Conservation (phyloP, 2,888 invertebrate species). For the Ephialtes manifestator region DNA sequence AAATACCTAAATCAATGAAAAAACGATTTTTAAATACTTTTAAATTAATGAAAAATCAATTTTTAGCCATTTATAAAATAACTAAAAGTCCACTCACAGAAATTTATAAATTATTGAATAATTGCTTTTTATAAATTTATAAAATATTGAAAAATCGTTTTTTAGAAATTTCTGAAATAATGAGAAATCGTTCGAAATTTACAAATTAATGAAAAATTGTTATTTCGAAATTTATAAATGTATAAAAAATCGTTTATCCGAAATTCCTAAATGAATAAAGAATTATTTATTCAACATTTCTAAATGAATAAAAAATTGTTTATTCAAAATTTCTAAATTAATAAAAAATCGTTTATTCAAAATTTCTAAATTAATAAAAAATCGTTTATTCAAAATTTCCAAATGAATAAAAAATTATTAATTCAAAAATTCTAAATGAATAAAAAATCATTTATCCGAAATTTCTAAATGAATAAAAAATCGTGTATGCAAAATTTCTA, state of each 20-base stretch:
- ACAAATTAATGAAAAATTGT: conserved; percentile 33
- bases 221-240: too few relatives aligned
- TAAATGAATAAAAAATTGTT: background rate
- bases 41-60: too few relatives aligned
- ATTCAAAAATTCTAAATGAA: too few relatives aligned
- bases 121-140: background rate
- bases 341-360: conserved; percentile 32
- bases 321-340: background rate
- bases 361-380: background rate
- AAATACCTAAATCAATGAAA: conserved; percentile 17
- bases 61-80: too few relatives aligned
- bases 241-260: background rate
- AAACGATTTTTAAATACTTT: conserved; percentile 11
- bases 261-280: background rate
- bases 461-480: too few relatives aligned
- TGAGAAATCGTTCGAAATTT: background rate
- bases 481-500: background rate
- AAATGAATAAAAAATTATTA: conserved; percentile 32
- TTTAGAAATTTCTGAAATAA: background rate
- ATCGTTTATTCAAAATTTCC: background rate
- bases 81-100: background rate
- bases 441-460: too few relatives aligned
- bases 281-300: background rate
- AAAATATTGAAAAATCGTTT: conserved; percentile 31
- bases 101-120: background rate